A percentile compares a stretch with the other conserved stretches of the same genome.
phyloP scores from a whole-genome alignment of 37 sponge, comb jelly and placozoan genomes.

The Bolinopsis microptera region DNA sequence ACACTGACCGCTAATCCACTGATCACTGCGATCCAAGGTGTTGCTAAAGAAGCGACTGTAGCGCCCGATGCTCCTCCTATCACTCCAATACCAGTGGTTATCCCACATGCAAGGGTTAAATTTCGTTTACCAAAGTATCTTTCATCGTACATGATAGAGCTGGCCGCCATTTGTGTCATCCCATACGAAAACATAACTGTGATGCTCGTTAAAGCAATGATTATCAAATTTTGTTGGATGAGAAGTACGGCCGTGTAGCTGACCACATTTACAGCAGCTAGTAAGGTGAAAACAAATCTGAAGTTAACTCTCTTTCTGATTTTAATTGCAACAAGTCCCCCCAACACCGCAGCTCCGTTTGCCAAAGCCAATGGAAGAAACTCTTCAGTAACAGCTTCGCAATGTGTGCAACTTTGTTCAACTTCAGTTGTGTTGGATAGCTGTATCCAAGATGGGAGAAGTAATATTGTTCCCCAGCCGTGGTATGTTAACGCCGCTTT shows the following conservation, averaged over 20 bases:
- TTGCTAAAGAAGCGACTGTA: background rate
- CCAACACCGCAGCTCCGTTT: background rate
- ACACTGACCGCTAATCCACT: background rate
- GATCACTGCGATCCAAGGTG: background rate
- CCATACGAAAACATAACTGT: background rate
- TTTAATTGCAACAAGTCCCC: background rate
- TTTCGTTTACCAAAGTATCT: background rate
- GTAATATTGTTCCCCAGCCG: background rate
- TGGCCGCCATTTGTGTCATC: background rate
- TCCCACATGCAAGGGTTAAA: background rate
- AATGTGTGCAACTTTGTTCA: background rate
- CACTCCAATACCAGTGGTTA: background rate
- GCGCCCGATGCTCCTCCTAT: background rate
- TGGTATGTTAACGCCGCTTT: background rate
- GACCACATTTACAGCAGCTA: background rate
- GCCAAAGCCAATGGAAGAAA: background rate
- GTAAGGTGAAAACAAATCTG: background rate
- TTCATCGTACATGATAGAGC: background rate
- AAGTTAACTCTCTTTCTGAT: background rate
- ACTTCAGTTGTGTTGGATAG: background rate
- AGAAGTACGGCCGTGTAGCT: background rate
- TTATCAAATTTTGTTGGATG: background rate
- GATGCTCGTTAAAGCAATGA: background rate
- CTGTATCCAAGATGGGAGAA: background rate
- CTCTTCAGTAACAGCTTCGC: background rate